Conservation (phyloP, 2,113 vertebrate species). For the Butorides virescens region DNA sequence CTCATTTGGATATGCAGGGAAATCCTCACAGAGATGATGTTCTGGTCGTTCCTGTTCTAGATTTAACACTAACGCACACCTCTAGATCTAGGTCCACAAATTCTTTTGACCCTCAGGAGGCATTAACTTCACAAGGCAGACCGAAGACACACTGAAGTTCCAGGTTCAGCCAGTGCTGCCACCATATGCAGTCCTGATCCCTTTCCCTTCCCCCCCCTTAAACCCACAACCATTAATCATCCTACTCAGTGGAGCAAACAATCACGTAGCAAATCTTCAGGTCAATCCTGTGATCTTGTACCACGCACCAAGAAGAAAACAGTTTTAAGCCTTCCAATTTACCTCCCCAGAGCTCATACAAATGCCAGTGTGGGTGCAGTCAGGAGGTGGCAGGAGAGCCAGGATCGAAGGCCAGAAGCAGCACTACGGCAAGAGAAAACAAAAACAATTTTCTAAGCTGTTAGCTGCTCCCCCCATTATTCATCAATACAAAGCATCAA, state of each 20-base stretch:
- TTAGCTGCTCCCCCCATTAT: neutral
- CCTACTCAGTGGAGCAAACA: neutral
- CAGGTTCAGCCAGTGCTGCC: neutral
- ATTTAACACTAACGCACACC: too few relatives aligned
- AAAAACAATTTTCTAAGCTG: neutral
- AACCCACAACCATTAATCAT: neutral
- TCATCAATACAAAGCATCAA: neutral
- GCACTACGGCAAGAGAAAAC: neutral
- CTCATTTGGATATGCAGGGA: neutral
- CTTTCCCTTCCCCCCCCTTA: neutral
- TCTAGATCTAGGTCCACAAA: neutral
- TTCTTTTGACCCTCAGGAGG: neutral
- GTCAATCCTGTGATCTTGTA: neutral
- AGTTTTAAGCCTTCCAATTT: neutral
- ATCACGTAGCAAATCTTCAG: neutral
- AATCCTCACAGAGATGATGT: neutral
- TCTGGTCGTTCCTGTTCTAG: too few relatives aligned
- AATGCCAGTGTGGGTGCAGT: neutral
- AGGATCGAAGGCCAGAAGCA: neutral
- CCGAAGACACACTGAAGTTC: neutral
- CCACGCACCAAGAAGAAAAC: neutral
- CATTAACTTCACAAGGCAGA: neutral
- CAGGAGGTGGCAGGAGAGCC: neutral
- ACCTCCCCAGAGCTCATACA: neutral
- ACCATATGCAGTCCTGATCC: neutral